Evolutionary conservation across 2,888 invertebrate genomes (phyloP), one percentile per base, ranked within the genome.

Genomic region (Tachina grossa): DNA sequence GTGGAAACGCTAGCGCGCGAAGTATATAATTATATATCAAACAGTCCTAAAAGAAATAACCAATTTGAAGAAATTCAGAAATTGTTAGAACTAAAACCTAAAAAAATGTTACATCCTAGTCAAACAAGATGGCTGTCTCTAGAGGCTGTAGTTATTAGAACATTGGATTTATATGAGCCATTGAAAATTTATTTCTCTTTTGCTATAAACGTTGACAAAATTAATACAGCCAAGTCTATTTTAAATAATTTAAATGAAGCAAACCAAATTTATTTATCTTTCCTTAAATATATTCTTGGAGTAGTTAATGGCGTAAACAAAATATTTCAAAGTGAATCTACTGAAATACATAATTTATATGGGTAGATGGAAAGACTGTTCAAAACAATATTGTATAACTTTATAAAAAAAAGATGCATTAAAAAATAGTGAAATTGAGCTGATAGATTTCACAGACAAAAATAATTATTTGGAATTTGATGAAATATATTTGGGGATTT

Each of bases 121-220:
- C 59, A 59, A 14, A 63, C 63, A 9, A 63, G 63, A 11, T 63
- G 63, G 63, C 13, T 63, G 11, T 63, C 63, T 5, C 16, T 63
- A 19, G 45, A 63, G 19, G 16, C 63, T 13, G 45, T 63, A 13
- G 63, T 63, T 45, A 43, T 19, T 11, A 16, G 63, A 19, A 45
- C 45, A 16, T 19, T 66, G 13, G 66, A 66, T 14, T 31, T 66
- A 49, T 66, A 49, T 14, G 45, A 66, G n/a, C 31, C 39, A 31
- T 13, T 69, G 43, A 53, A 69, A 39, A 53, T 69, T n/a, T 69
- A 69, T 69, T 69, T 69, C 53, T 53, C 39, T 53, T 69, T 69
- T 39, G 68, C 68, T n/a, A 43, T 39, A n/a, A 69, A 69, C 43
- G 43, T 69, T 51, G 53, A 53, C 9, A 14, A 14, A 41, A 69